phyloP scores from a whole-genome alignment of 2,113 vertebrate genomes.

The Notothenia rossii region DNA sequence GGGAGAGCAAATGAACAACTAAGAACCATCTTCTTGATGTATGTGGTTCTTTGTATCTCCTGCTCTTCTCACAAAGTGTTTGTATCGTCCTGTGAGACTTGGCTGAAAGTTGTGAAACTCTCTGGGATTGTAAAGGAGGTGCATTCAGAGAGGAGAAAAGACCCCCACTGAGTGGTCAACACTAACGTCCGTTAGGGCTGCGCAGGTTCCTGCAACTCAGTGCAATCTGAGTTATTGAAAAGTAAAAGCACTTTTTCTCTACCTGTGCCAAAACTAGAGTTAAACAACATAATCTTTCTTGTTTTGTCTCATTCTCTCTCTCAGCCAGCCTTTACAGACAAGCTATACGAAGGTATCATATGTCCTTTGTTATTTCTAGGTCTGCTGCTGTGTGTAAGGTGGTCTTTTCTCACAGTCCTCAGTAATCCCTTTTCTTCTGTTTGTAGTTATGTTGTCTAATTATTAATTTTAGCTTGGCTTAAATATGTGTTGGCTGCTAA shows the following conservation, averaged over 20 bases:
- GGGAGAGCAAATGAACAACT: background rate
- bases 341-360: conserved; percentile 65
- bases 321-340: conserved; percentile 58
- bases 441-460: background rate
- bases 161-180: conserved; percentile 5
- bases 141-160: conserved; percentile 9
- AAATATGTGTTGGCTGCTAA: background rate
- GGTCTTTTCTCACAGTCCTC: conserved; percentile 24
- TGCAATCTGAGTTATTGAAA: background rate
- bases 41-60: background rate
- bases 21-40: background rate
- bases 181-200: conserved; percentile 18
- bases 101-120: conserved; percentile 4
- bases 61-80: background rate
- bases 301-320: conserved; percentile 55
- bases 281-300: conserved; percentile 44
- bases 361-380: conserved; percentile 39
- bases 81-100: background rate
- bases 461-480: background rate
- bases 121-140: conserved; percentile 3
- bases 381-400: conserved; percentile 55
- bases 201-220: background rate
- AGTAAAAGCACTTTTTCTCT: background rate
- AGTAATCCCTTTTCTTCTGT: background rate
- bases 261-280: background rate